Evolutionary conservation across 2,888 invertebrate genomes (phyloP), one percentile per base, ranked within the genome.

Genomic region (Caenorhabditis japonica): DNA sequence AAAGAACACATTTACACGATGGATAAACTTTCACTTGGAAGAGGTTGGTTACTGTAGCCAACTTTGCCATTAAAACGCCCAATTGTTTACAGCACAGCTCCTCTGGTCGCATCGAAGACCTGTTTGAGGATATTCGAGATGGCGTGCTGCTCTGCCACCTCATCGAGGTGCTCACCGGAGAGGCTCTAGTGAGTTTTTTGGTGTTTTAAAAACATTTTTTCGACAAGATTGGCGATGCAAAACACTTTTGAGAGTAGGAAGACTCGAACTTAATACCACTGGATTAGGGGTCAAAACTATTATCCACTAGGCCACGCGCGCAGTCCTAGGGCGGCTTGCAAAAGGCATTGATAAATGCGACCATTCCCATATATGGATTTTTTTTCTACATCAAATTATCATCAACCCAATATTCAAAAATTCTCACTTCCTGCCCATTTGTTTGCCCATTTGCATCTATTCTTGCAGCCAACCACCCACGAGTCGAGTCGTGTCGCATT

Each of bases 1-100:
- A 76, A 87, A 86, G 83, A 85, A 83, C 53, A 87, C 87, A 27
- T 87, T 86, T 72, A 87, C 87, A 44, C 80, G 81, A 79, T 87
- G 87, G 87, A 81, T 87, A 73, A 87, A 87, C 74, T 84, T 82
- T 55, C 87, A 87, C 61, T 77, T 87, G 46, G 84, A 85, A 75
- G 82, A 82, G 73, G 83, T 85, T n/a, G n/a, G 61, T 17, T 4
- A 19, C 3, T 3, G 15, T 12, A 7, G 1, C 10, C 39, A 15
- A 25, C 19, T 36, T 5, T 15, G 13, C 10, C 7, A 4, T 41
- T 27, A 30, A 5, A 30, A 41, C 15, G 13, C 23, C n/a, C 33
- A 7, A 7, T 30, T 10, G 10, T 30, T 73, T 83, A 64, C 75
- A 87, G 87, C 87, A 88, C 77, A 78, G 78, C 19, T 84, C 85